These are phyloP conservation scores for Poeciliopsis occidentalis DNA, from an alignment of 2,113 vertebrate species.

Conservation along the genomic window DNA sequence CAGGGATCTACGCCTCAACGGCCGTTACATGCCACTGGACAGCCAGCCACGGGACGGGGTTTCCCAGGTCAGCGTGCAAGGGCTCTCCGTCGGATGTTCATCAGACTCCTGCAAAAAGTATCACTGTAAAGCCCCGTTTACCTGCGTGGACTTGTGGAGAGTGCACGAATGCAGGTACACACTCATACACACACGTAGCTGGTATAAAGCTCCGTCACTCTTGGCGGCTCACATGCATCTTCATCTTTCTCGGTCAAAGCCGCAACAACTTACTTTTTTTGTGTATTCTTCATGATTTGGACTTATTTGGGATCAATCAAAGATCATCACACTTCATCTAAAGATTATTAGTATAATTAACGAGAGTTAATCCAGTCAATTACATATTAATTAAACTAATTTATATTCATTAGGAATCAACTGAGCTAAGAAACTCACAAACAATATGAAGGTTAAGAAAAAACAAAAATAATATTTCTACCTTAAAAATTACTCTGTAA, in stretches of 20 bases:
- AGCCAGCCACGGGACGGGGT: constrained; percentile 79
- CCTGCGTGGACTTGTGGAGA: constrained; percentile 90
- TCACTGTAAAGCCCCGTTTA: constrained; percentile 85
- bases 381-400: no score
- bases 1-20: constrained; percentile 87
- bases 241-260: constrained; percentile 14
- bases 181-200: not conserved
- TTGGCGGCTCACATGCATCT: not conserved
- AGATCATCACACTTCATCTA: no score
- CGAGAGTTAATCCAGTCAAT: no score
- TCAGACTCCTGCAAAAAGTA: constrained; percentile 88
- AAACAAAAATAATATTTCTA: not conserved
- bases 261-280: constrained; percentile 8
- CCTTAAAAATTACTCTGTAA: not conserved
- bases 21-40: constrained; percentile 84
- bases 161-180: constrained; percentile 88
- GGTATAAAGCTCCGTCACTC: not conserved
- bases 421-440: not conserved
- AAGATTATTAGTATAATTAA: no score
- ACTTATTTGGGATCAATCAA: no score
- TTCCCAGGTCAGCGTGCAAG: constrained; percentile 82
- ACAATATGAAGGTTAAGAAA: not conserved
- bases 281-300: not conserved
- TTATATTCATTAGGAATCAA: not conserved
- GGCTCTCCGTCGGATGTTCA: constrained; percentile 82